phyloP scores from a whole-genome alignment of 2,113 vertebrate genomes.

The Opisthocomus hoazin region DNA sequence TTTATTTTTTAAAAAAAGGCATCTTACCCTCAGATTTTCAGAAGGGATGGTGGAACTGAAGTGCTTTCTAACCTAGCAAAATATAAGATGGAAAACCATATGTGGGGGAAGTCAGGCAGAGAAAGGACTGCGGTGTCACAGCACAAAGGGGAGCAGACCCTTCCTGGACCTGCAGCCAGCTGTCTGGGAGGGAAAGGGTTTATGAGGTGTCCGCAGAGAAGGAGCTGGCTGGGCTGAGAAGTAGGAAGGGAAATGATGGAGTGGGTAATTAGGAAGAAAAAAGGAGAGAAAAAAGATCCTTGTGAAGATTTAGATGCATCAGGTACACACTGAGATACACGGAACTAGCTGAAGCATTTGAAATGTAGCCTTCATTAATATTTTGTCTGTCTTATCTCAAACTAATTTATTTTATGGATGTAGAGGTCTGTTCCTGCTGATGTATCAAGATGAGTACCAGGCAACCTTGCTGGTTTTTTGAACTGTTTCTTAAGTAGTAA shows the following conservation, averaged over 20 bases:
- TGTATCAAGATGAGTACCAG: neutral
- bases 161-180: neutral
- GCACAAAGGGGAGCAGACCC: neutral
- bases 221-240: neutral
- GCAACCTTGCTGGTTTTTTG: neutral
- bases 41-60: neutral
- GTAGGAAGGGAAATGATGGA: neutral
- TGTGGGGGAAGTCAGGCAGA: neutral
- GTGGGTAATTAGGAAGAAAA: neutral
- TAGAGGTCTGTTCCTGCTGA: neutral
- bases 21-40: neutral
- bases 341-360: neutral
- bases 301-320: neutral
- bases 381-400: neutral
- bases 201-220: neutral
- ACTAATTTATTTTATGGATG: neutral
- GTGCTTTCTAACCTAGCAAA: neutral
- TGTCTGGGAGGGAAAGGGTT: neutral
- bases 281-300: neutral
- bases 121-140: neutral
- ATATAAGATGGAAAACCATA: neutral
- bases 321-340: neutral
- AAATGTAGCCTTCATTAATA: constrained; percentile 9
- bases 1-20: too few species aligned
- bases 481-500: neutral